Conservation (phyloP, 2,888 invertebrate genomes). For the Glaucopsyche alexis region DNA sequence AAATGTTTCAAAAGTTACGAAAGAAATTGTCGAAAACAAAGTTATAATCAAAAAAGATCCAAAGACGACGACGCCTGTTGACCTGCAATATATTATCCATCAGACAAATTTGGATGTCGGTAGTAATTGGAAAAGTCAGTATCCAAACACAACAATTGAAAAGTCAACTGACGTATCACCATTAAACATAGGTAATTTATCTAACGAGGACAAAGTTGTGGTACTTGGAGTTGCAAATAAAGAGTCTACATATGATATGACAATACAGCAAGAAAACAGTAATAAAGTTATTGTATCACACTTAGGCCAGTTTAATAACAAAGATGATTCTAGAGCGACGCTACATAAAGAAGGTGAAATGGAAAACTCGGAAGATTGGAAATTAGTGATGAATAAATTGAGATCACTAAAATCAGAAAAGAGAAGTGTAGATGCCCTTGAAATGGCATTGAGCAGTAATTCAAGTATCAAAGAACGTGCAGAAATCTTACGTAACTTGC, state of each 20-base stretch:
- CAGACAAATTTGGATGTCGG: not conserved
- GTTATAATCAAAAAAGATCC: conserved; percentile 31
- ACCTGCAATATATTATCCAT: conserved; percentile 28
- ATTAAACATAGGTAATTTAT: conserved; percentile 1
- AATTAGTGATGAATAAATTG: conserved; percentile 62
- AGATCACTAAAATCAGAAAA: conserved; percentile 64
- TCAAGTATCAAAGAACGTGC: conserved; percentile 45
- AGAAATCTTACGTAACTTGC: conserved; percentile 30
- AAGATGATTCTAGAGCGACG: not conserved
- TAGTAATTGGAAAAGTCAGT: conserved; percentile 20
- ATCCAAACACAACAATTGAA: conserved; percentile 21
- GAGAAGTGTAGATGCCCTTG: conserved; percentile 61
- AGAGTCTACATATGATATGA: not conserved
- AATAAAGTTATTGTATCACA: not conserved
- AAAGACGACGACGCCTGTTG: conserved; percentile 23
- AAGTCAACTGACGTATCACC: not conserved
- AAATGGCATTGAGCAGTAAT: conserved; percentile 57
- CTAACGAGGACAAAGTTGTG: conserved; percentile 12
- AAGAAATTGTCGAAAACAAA: conserved; percentile 19
- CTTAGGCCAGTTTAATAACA: not conserved
- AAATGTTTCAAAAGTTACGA: conserved; percentile 2
- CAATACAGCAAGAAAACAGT: not conserved
- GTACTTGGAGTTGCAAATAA: not conserved
- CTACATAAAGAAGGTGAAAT: conserved; percentile 5
- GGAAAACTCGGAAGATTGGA: conserved; percentile 51